These are phyloP conservation scores for Trichonephila clavata DNA, from an alignment of 1,140 invertebrate genomes.

Conservation along the genomic window DNA sequence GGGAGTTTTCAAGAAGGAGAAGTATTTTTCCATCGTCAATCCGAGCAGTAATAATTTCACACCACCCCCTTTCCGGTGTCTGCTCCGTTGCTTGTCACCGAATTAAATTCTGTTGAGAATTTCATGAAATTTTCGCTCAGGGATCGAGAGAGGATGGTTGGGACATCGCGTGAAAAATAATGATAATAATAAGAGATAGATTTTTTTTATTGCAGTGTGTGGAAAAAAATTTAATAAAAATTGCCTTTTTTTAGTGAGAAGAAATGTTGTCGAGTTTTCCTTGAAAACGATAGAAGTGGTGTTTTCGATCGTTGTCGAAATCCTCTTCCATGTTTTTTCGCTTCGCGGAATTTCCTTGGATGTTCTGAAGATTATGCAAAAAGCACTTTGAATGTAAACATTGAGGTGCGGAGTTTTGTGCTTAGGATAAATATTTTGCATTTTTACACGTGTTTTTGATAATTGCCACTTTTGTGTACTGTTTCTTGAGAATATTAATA, in stretches of 20 bases:
- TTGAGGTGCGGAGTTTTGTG: too few relatives aligned
- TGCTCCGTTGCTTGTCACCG: slow-evolving; percentile 63
- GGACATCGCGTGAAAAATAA: slow-evolving; percentile 54
- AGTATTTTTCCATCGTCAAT: slow-evolving; percentile 62
- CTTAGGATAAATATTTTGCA: too few relatives aligned
- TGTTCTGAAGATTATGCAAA: too few relatives aligned
- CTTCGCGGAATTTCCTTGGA: too few relatives aligned
- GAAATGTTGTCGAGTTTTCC: neutral
- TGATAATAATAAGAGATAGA: slow-evolving; percentile 62
- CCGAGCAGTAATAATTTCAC: slow-evolving; percentile 73
- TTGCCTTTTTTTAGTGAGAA: neutral
- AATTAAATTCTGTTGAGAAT: slow-evolving; percentile 73
- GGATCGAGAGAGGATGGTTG: neutral
- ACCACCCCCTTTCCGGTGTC: neutral
- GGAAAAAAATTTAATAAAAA: slow-evolving; percentile 8
- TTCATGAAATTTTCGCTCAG: slow-evolving; percentile 6
- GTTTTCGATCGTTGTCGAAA: neutral
- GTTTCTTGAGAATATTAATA: too few relatives aligned
- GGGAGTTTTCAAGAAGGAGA: neutral
- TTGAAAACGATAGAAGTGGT: neutral
- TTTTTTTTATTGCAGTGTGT: neutral
- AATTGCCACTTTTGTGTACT: too few relatives aligned
- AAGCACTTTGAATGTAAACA: too few relatives aligned
- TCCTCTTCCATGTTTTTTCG: neutral
- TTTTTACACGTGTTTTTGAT: too few relatives aligned